Conservation (phyloP, 2,113 vertebrate genomes). For the Struthio camelus region DNA sequence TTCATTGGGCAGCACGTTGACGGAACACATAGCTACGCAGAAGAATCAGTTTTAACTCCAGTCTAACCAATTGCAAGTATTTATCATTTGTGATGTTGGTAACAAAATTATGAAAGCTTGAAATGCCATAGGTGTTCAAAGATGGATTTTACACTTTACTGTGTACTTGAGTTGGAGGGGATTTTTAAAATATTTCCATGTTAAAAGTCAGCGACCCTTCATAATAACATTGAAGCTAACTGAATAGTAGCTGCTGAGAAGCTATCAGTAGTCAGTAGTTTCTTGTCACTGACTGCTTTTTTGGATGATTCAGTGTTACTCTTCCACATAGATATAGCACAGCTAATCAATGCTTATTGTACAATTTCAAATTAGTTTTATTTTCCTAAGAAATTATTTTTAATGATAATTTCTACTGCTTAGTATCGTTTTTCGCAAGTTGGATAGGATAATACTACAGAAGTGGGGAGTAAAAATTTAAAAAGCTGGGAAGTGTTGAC, state of each 20-base stretch:
- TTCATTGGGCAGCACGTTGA: not conserved
- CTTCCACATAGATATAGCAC: not conserved
- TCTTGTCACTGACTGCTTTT: not conserved
- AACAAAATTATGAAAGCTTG: not conserved
- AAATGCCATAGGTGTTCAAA: not conserved
- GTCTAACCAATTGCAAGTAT: not conserved
- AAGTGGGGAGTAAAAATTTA: not conserved
- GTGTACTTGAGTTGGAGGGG: not conserved
- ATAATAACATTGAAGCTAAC: not conserved
- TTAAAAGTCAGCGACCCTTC: not conserved
- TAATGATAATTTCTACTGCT: not conserved
- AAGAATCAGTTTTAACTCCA: not conserved
- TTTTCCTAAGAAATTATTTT: not conserved
- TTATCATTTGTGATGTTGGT: not conserved
- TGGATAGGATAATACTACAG: not conserved
- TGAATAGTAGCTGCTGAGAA: not conserved
- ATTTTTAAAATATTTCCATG: not conserved
- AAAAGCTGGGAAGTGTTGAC: not conserved
- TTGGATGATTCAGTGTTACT: not conserved
- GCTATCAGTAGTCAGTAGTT: not conserved
- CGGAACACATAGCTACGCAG: rapidly evolving
- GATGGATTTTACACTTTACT: not conserved
- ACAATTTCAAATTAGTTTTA: not conserved
- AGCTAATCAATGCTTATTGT: not conserved
- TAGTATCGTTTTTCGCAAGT: not conserved